phyloP scores from a whole-genome alignment of 1,140 invertebrate species.

The Sitobion miscanthi region DNA sequence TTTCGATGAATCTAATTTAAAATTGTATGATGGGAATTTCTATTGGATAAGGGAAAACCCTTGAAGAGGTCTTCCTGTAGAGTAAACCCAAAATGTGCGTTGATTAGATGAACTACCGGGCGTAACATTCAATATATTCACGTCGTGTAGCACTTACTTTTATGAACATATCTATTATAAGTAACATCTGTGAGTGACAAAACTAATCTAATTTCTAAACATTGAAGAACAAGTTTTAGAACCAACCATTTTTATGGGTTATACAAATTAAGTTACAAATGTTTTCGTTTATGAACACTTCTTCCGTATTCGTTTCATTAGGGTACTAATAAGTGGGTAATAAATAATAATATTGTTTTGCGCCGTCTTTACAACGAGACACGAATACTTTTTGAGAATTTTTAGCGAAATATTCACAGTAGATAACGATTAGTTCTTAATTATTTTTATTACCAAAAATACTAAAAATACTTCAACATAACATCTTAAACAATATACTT shows the following conservation, averaged over 20 bases:
- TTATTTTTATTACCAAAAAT: neutral
- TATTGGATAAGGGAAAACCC: neutral
- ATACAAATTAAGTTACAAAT: neutral
- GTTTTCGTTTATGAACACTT: neutral
- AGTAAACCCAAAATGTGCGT: neutral
- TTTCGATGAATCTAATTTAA: neutral
- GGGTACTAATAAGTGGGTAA: neutral
- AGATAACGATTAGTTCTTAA: neutral
- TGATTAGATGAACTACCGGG: neutral
- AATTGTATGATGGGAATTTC: neutral
- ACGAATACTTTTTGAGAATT: neutral
- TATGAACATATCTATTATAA: neutral
- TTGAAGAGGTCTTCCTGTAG: neutral
- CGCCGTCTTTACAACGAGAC: neutral
- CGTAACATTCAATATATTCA: neutral
- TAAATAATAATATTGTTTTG: neutral
- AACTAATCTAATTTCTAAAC: neutral
- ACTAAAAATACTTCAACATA: neutral
- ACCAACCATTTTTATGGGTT: neutral
- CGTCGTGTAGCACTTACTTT: neutral
- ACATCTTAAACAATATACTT: neutral
- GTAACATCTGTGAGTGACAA: neutral
- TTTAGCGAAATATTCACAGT: neutral
- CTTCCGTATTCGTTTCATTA: neutral
- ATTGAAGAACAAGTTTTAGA: neutral